phyloP scores from a whole-genome alignment of 2,888 invertebrate genomes.

The Sarcophaga carnaria region DNA sequence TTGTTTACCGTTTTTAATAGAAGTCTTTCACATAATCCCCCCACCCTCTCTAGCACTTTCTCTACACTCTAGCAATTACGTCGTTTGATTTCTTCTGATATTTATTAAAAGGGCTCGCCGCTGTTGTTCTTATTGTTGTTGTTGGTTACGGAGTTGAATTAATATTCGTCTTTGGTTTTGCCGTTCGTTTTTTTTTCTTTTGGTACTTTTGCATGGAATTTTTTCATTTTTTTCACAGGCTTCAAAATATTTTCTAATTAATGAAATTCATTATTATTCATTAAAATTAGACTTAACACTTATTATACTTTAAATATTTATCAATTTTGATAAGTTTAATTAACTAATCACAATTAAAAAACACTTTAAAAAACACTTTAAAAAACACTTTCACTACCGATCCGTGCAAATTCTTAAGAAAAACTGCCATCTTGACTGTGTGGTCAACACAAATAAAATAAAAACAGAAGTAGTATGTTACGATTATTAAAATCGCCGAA shows the following conservation, averaged over 20 bases:
- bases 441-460: too few species aligned
- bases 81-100: constrained; percentile 1
- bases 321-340: background rate
- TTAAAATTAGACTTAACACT: background rate
- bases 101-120: constrained; percentile 44
- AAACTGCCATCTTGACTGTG: too few species aligned
- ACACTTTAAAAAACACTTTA: too few species aligned
- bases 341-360: too few species aligned
- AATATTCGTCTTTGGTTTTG: background rate
- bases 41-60: too few species aligned
- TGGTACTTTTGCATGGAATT: background rate
- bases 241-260: background rate
- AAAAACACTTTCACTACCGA: too few species aligned
- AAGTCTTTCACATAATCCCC: too few species aligned
- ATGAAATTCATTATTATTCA: background rate
- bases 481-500: too few species aligned
- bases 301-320: background rate
- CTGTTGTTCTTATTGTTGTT: background rate
- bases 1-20: too few species aligned
- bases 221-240: background rate
- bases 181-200: background rate
- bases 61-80: too few species aligned
- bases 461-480: too few species aligned
- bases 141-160: constrained; percentile 40
- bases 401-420: too few species aligned